Evolutionary conservation across 2,888 invertebrate genomes (phyloP).

Genomic region (Perizoma affinitatum): DNA sequence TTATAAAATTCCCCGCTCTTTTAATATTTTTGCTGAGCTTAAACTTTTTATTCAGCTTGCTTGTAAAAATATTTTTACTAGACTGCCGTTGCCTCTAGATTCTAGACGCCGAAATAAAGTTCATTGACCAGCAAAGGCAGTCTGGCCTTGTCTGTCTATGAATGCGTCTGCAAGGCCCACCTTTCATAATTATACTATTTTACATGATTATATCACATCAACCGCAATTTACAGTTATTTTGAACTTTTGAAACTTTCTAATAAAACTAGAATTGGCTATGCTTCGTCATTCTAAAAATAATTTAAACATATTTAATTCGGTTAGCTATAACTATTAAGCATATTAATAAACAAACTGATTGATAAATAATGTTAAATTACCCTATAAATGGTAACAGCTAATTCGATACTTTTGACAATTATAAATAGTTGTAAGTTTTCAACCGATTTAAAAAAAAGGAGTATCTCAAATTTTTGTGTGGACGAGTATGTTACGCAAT

Average conservation of each 20-base stretch:
- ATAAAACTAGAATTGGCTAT: no score
- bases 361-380: no score
- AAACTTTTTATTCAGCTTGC: slow-evolving; percentile 34
- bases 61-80: slow-evolving; percentile 53
- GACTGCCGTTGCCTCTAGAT: slow-evolving; percentile 55
- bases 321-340: no score
- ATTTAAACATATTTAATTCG: no score
- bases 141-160: slow-evolving; percentile 68
- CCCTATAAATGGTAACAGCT: no score
- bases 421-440: no score
- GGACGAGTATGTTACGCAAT: no score
- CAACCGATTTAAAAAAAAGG: no score
- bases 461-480: no score
- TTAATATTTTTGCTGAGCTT: slow-evolving; percentile 34
- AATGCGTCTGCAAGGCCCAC: slow-evolving; percentile 49
- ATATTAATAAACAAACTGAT: no score
- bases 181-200: slow-evolving; percentile 34
- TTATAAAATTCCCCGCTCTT: slow-evolving; percentile 36
- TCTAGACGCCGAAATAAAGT: slow-evolving; percentile 53
- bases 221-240: slow-evolving; percentile 6
- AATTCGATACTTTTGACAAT: no score
- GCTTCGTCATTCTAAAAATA: no score
- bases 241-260: slow-evolving; percentile 2
- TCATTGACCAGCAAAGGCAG: slow-evolving; percentile 67
- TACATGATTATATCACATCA: slow-evolving; percentile 21